Percentiles rank a stretch among this genome's conserved stretches.
phyloP scores from a whole-genome alignment of 1,140 invertebrate species.

The Drosophila varians region DNA sequence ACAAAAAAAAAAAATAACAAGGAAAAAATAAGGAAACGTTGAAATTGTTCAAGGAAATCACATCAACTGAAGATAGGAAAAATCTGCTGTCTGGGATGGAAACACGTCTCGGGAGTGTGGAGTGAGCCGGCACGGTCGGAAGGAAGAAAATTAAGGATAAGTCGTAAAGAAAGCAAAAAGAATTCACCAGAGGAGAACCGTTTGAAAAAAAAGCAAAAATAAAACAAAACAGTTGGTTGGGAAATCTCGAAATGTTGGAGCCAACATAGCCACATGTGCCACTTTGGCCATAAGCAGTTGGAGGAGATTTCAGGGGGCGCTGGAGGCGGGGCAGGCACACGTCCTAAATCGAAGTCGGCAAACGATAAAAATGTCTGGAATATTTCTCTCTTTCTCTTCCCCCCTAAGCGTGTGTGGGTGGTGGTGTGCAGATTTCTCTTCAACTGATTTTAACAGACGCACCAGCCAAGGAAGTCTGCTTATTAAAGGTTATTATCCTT shows the following conservation, averaged over 20 bases:
- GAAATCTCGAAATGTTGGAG: constrained; percentile 41
- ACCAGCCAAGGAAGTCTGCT: constrained; percentile 45
- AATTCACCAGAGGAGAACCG: constrained; percentile 9
- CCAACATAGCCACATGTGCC: constrained; percentile 40
- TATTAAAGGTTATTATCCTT: constrained; percentile 81
- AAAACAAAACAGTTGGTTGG: constrained; percentile 49
- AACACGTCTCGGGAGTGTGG: constrained; percentile 45
- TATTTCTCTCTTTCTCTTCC: constrained; percentile 49
- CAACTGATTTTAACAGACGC: constrained; percentile 71
- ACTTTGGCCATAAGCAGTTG: constrained; percentile 8
- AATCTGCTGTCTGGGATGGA: constrained; percentile 74
- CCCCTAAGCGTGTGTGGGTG: constrained; percentile 1
- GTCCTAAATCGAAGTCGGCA: constrained; percentile 79
- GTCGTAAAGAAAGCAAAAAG: constrained; percentile 54
- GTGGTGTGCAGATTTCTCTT: constrained; percentile 50
- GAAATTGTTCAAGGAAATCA: constrained; percentile 67
- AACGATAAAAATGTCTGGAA: constrained; percentile 83
- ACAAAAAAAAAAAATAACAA: constrained; percentile 4
- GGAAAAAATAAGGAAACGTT: neutral
- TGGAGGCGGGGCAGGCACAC: constrained; percentile 28
- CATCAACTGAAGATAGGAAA: constrained; percentile 64
- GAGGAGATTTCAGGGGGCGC: constrained; percentile 1
- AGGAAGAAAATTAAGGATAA: constrained; percentile 67
- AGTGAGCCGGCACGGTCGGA: constrained; percentile 6
- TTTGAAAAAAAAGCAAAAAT: constrained; percentile 1